Evolutionary conservation across 2,797 vertebrate species (phyloP).

Genomic region (Apogon hyalosoma): DNA sequence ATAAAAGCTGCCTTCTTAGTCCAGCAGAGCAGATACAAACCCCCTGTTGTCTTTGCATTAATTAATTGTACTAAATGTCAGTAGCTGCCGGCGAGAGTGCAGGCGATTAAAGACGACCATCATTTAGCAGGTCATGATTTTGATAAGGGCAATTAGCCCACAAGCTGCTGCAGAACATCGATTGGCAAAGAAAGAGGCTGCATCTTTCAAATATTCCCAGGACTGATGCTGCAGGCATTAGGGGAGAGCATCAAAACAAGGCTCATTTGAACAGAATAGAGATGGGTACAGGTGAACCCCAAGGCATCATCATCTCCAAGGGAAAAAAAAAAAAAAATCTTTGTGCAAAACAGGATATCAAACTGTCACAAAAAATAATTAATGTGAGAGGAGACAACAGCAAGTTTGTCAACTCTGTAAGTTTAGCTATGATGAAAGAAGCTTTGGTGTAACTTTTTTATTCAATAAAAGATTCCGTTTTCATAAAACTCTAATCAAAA

Average conservation of each 20-base stretch:
- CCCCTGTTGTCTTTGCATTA: conserved; percentile 72
- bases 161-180: conserved; percentile 78
- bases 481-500: conserved; percentile 10
- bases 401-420: conserved; percentile 19
- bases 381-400: conserved; percentile 14
- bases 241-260: conserved; percentile 8
- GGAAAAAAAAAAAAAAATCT: conserved; percentile 5
- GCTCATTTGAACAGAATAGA: conserved; percentile 3
- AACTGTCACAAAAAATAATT: conserved; percentile 22
- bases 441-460: conserved; percentile 22
- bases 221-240: conserved; percentile 8
- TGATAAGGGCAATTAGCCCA: conserved; percentile 85
- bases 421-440: conserved; percentile 8
- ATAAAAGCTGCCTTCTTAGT: conserved; percentile 48
- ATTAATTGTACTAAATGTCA: conserved; percentile 85
- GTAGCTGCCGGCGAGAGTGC: conserved; percentile 69
- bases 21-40: conserved; percentile 50
- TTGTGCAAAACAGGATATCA: conserved; percentile 34
- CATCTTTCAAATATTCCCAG: conserved; percentile 37
- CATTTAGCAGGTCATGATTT: conserved; percentile 80
- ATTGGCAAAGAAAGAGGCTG: conserved; percentile 54
- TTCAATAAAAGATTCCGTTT: conserved; percentile 30
- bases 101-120: conserved; percentile 76
- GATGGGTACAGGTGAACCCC: conserved; percentile 19
- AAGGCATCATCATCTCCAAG: conserved; percentile 7